These are phyloP conservation scores for Oriolus oriolus DNA, from an alignment of 2,113 vertebrate genomes.

Conservation along the genomic window DNA sequence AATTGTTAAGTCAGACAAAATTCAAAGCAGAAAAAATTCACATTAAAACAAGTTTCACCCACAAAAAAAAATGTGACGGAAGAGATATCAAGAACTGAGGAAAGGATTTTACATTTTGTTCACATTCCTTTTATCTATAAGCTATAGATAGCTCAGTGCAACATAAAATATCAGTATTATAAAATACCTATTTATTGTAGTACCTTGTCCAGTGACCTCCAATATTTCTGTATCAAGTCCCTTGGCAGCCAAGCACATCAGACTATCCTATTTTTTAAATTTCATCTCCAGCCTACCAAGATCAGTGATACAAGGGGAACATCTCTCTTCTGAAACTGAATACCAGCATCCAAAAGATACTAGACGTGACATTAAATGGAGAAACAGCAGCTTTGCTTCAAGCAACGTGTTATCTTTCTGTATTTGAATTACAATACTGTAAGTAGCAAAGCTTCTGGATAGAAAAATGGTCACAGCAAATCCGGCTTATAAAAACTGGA, in stretches of 20 bases:
- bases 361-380: neutral
- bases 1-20: neutral
- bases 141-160: neutral
- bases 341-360: neutral
- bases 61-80: neutral
- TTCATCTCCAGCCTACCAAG: neutral
- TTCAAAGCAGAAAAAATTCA: neutral
- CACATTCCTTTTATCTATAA: neutral
- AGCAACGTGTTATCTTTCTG: neutral
- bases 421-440: neutral
- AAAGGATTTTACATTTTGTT: neutral
- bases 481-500: neutral
- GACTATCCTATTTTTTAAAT: neutral
- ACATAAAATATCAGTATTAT: neutral
- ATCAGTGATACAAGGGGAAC: neutral
- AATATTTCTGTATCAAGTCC: neutral
- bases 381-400: neutral
- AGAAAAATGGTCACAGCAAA: neutral
- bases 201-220: neutral
- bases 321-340: neutral
- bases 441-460: neutral
- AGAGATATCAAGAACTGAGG: neutral
- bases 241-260: neutral
- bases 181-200: neutral
- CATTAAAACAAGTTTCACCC: neutral